phyloP scores from a whole-genome alignment of 2,888 invertebrate genomes.

The Hyposoter didymator region DNA sequence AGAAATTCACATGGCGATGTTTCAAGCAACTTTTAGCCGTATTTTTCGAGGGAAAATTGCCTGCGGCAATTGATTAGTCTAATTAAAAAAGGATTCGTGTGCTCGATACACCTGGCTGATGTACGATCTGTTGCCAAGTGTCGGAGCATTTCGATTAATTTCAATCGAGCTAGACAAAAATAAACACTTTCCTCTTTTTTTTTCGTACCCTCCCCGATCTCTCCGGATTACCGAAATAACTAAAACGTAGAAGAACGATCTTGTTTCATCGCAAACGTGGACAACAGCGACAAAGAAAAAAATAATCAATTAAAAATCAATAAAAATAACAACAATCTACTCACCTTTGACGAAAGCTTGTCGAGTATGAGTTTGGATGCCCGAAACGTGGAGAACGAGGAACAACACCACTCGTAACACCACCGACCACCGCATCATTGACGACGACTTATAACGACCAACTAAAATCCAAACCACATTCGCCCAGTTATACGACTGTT shows the following conservation, averaged over 20 bases:
- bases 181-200: neutral
- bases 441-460: conserved; percentile 53
- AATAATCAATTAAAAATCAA: neutral
- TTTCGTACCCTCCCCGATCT: neutral
- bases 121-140: conserved; percentile 19
- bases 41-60: conserved; percentile 23
- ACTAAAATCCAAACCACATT: conserved; percentile 40
- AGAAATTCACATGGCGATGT: conserved; percentile 10
- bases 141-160: conserved; percentile 19
- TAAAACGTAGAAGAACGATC: neutral
- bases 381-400: conserved; percentile 69
- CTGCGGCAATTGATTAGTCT: conserved; percentile 49
- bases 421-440: conserved; percentile 75
- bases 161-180: conserved; percentile 13
- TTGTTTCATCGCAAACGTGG: no score
- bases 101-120: conserved; percentile 6
- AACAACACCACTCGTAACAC: conserved; percentile 74
- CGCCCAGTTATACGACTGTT: conserved; percentile 23
- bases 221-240: neutral
- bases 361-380: conserved; percentile 67
- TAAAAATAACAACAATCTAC: conserved; percentile 50
- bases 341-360: conserved; percentile 73
- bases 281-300: neutral
- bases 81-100: conserved; percentile 39
- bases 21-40: conserved; percentile 21